Percentiles rank a stretch among this genome's conserved stretches.
Conservation (phyloP, 2,888 invertebrate species). For the Cephus runcator region DNA sequence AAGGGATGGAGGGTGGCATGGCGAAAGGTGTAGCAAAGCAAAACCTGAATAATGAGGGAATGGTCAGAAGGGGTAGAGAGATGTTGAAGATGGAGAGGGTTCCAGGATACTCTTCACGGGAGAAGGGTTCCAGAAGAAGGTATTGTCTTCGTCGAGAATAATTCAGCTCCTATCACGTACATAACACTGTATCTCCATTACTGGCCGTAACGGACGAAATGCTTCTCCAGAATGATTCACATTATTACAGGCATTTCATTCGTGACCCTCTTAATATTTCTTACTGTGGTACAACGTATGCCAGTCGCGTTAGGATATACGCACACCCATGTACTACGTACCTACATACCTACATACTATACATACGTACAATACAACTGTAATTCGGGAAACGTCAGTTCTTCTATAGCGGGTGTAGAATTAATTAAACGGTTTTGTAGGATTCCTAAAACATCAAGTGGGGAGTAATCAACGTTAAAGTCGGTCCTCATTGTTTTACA, state of each 20-base stretch:
- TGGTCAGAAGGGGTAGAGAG: not conserved
- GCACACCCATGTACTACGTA: not conserved
- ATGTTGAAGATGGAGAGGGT: not conserved
- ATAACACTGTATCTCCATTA: not conserved
- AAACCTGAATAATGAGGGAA: not conserved
- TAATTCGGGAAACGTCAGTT: slow-evolving; percentile 41
- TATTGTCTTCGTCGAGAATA: not conserved
- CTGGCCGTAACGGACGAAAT: not conserved
- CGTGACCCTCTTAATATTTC: not conserved
- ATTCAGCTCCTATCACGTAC: not conserved
- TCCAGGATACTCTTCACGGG: not conserved
- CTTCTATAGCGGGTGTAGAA: slow-evolving; percentile 41
- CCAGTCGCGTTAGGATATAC: not conserved
- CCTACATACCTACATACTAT: not conserved
- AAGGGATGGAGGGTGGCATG: not conserved
- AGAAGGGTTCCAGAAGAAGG: not conserved
- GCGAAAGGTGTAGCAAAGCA: not conserved
- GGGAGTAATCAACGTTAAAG: slow-evolving; percentile 43
- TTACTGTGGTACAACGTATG: not conserved
- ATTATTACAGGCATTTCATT: not conserved
- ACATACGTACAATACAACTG: slow-evolving; percentile 23
- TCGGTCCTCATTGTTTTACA: slow-evolving; percentile 46
- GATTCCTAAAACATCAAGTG: slow-evolving; percentile 14
- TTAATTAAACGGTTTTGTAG: slow-evolving; percentile 52
- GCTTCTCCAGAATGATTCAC: not conserved